Evolutionary conservation across 2,797 vertebrate species (phyloP), one percentile per base, ranked within the genome.

Genomic region (Aphelocoma californica): DNA sequence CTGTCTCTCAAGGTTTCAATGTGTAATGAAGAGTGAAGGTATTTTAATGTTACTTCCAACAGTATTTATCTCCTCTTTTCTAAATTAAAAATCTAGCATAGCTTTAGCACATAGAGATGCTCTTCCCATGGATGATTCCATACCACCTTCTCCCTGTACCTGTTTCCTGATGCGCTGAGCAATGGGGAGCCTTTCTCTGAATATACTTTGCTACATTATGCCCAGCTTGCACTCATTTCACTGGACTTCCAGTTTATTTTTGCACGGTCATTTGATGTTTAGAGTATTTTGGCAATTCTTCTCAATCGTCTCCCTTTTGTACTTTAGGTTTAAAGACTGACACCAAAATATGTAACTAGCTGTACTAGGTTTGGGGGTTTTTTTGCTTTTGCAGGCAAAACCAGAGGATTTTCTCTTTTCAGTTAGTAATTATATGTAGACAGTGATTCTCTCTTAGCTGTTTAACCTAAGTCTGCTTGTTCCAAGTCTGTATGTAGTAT

Each of bases 101-200:
- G 12, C 21, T 80, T 65, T 36, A 65, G 26, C 15, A 29, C 1
- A 9, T 24, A 71, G 50, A 47, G 48, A 64, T 38, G 31, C 7
- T 53, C 17, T 42, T 73, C 81, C 38, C n/a, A 42, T 16, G 38
- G 19, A 28, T 44, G 7, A 48, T 56, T 83, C 69, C 23, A 13
- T 29, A 51, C 7, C 17, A 45, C 0, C 18, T 44, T 75, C 38
- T 67, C 67, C 29, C 20, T 50, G 28, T 25, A 48, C 8, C 28
- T 2, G 3, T 64, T 71, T 67, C n/a, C 28, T 44, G n/a, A 54
- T 1, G 1, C 0, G 0, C 19, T 29, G 40, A 72, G 50, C 21
- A 25, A 44, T 1, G 7, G 3, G 10, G 20, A 79, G 10, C 25
- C 29, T 17, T 56, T 18, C 15, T 47, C 29, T 14, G 12, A 40